phyloP scores from a whole-genome alignment of 2,888 invertebrate genomes.

The Ormyrus labotus region DNA sequence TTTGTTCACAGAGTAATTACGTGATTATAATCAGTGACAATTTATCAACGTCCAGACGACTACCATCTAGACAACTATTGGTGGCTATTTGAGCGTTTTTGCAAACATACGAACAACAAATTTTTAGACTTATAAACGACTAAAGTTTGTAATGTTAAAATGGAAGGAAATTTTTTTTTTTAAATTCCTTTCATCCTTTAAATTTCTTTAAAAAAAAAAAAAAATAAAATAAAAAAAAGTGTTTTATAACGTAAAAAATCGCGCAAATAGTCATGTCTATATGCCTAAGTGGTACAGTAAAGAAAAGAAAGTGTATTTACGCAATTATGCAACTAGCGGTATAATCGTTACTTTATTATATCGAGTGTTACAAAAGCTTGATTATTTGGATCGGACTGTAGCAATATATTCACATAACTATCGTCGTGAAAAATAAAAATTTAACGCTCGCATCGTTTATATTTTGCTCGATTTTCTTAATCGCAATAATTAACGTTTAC shows the following conservation, averaged over 20 bases:
- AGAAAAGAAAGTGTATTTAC: slow-evolving; percentile 51
- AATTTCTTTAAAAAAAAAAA: too few relatives aligned
- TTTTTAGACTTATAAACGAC: too few relatives aligned
- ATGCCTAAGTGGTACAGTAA: slow-evolving; percentile 17
- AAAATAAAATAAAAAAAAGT: too few relatives aligned
- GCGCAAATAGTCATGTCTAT: slow-evolving; percentile 20
- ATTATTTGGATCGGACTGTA: slow-evolving; percentile 76
- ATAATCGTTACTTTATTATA: slow-evolving; percentile 71
- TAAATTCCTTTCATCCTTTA: too few relatives aligned
- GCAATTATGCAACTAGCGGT: slow-evolving; percentile 66
- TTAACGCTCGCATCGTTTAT: slow-evolving; percentile 68
- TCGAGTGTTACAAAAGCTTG: slow-evolving; percentile 75
- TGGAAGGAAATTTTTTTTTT: too few relatives aligned
- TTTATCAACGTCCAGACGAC: slow-evolving; percentile 30
- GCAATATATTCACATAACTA: slow-evolving; percentile 74
- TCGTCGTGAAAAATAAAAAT: slow-evolving; percentile 73
- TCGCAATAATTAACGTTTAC: slow-evolving; percentile 55
- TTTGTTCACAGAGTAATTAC: slow-evolving; percentile 15
- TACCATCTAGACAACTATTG: not conserved
- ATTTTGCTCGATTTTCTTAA: slow-evolving; percentile 50
- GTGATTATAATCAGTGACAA: slow-evolving; percentile 36
- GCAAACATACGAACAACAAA: not conserved
- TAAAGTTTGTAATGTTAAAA: too few relatives aligned
- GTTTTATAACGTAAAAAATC: not conserved
- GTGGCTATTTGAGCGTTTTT: slow-evolving; percentile 25